phyloP scores from a whole-genome alignment of 1,140 invertebrate species.

The Habropoda laboriosa region DNA sequence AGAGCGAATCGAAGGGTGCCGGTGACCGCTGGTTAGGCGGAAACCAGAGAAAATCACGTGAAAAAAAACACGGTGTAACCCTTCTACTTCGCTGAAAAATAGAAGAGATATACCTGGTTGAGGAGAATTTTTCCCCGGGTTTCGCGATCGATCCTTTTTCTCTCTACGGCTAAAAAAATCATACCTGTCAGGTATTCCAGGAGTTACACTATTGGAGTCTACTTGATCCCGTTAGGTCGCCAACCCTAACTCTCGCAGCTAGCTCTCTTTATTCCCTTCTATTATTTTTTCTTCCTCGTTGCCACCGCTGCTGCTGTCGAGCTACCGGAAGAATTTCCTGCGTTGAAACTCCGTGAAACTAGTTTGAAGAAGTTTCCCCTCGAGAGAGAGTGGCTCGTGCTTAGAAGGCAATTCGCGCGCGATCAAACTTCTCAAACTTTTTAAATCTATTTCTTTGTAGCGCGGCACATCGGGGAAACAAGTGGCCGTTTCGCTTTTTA shows the following conservation, averaged over 20 bases:
- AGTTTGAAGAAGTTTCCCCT: constrained; percentile 18
- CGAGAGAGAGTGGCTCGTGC: constrained; percentile 18
- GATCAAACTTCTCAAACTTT: constrained; percentile 47
- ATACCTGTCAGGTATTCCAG: constrained; percentile 56
- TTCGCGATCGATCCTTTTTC: constrained; percentile 27
- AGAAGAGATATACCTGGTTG: constrained; percentile 37
- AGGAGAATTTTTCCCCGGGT: background rate
- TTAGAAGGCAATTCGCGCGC: background rate
- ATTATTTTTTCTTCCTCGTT: background rate
- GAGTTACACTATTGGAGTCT: constrained; percentile 41
- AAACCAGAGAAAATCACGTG: constrained; percentile 69
- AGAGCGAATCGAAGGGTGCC: constrained; percentile 55
- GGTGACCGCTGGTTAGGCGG: constrained; percentile 33
- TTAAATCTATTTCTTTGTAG: constrained; percentile 33
- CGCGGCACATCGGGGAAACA: background rate
- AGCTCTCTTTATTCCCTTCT: constrained; percentile 27
- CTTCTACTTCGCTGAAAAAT: no score
- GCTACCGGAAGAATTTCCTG: constrained; percentile 31
- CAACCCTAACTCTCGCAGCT: constrained; percentile 41
- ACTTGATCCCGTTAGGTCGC: constrained; percentile 76
- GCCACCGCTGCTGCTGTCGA: background rate
- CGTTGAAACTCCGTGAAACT: constrained; percentile 35
- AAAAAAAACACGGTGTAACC: constrained; percentile 52
- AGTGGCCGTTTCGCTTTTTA: constrained; percentile 5
- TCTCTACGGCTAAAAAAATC: constrained; percentile 13